Evolutionary conservation across 2,888 invertebrate species (phyloP).

Genomic region (Ditula angustiorana): DNA sequence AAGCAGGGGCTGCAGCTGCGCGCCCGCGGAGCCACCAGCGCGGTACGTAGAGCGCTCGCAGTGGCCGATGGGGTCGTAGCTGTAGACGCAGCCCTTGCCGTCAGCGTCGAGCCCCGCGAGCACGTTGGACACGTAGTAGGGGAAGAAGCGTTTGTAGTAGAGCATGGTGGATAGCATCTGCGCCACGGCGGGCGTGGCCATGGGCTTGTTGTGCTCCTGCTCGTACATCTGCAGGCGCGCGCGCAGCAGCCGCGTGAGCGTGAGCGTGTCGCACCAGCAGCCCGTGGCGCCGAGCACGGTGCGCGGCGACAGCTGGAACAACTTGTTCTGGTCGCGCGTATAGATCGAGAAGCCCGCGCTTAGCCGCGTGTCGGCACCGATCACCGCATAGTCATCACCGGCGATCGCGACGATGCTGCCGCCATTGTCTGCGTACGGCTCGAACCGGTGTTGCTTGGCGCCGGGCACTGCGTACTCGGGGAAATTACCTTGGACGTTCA

Average conservation of each 20-base stretch:
- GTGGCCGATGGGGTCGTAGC: conserved; percentile 99
- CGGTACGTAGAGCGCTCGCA: conserved; percentile 93
- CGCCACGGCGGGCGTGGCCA: conserved; percentile 96
- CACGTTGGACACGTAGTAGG: conserved; percentile 98
- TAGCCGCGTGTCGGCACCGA: conserved; percentile 97
- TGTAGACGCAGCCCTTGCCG: conserved; percentile 97
- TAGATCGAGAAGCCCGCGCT: conserved; percentile 96
- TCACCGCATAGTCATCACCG: conserved; percentile 97
- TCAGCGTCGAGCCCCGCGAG: conserved; percentile 97
- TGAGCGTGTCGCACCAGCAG: conserved; percentile 98
- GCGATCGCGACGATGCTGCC: conserved; percentile 98
- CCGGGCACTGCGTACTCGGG: conserved; percentile 83
- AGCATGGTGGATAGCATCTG: conserved; percentile 98
- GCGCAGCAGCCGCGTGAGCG: conserved; percentile 92
- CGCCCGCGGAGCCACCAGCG: conserved; percentile 96
- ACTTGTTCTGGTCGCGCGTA: conserved; percentile 94
- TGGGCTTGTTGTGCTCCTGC: conserved; percentile 96
- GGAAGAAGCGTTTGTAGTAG: conserved; percentile 99
- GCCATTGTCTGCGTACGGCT: conserved; percentile 83
- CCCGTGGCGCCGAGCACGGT: conserved; percentile 98
- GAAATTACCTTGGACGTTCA: conserved; percentile 68
- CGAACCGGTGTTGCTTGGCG: conserved; percentile 81
- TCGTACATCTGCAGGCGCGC: conserved; percentile 97
- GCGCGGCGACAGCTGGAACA: conserved; percentile 91
- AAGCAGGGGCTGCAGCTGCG: conserved; percentile 96